Percentiles rank a stretch among this genome's conserved stretches.
Conservation (phyloP, 2,113 vertebrate genomes). For the Nerophis ophidion region DNA sequence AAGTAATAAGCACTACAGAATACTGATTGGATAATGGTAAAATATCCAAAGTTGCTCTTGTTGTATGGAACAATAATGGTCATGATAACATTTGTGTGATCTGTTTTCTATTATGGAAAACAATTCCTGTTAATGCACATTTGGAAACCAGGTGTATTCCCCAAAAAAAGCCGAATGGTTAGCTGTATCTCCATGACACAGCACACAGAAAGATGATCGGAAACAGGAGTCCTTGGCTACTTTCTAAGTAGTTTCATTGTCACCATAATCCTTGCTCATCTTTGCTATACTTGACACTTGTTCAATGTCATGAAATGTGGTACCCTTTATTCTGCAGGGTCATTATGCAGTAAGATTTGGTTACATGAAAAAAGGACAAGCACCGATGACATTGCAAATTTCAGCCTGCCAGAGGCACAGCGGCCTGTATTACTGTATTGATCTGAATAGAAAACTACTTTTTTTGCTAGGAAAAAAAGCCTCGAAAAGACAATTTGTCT, state of each 20-base stretch:
- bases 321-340: not conserved
- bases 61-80: not conserved
- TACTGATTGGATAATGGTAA: not conserved
- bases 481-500: too few species aligned
- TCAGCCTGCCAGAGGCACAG: too few species aligned
- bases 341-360: not conserved
- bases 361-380: constrained; percentile 2
- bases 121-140: not conserved
- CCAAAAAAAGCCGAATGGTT: constrained; percentile 5
- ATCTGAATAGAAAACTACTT: too few species aligned
- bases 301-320: constrained; percentile 4
- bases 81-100: not conserved
- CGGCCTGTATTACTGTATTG: too few species aligned
- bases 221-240: constrained; percentile 19
- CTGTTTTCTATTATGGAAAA: not conserved
- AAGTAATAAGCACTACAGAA: not conserved
- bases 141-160: not conserved
- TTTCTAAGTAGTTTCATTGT: constrained; percentile 18
- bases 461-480: too few species aligned
- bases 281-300: not conserved
- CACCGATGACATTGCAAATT: too few species aligned
- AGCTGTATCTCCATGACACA: constrained; percentile 5
- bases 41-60: constrained; percentile 1
- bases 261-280: not conserved
- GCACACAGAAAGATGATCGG: constrained; percentile 20